Evolutionary conservation across 1,140 invertebrate genomes (phyloP).

Genomic region (Drosophila hydei): DNA sequence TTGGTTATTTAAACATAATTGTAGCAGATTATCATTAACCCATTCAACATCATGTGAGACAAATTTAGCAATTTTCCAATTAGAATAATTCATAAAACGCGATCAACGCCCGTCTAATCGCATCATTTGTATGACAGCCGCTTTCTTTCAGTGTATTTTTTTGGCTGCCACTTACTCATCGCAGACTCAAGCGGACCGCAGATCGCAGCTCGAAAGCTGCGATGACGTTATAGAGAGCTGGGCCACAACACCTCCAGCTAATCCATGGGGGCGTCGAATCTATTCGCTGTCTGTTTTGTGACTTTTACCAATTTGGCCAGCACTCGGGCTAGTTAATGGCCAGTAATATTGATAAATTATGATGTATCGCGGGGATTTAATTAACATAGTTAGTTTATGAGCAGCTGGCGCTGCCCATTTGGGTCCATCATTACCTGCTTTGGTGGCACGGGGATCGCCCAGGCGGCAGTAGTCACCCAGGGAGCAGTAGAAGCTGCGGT

Average conservation of each 20-base stretch:
- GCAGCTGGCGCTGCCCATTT: slow-evolving; percentile 1
- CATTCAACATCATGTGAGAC: too few relatives aligned
- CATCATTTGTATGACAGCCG: too few relatives aligned
- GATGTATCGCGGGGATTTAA: slow-evolving; percentile 61
- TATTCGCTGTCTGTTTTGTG: neutral
- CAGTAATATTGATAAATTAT: slow-evolving; percentile 80
- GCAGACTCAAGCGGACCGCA: slow-evolving; percentile 10
- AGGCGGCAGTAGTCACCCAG: slow-evolving; percentile 89
- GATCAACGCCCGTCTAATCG: too few relatives aligned
- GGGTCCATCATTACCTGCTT: slow-evolving; percentile 87
- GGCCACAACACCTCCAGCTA: neutral
- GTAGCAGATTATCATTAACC: too few relatives aligned
- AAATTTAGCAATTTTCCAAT: too few relatives aligned
- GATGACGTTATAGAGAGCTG: slow-evolving; percentile 45
- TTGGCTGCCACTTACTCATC: slow-evolving; percentile 27
- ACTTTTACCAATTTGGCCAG: slow-evolving; percentile 52
- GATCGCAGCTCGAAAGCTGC: slow-evolving; percentile 30
- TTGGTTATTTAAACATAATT: too few relatives aligned
- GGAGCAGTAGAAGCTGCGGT: slow-evolving; percentile 90
- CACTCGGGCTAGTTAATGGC: slow-evolving; percentile 31
- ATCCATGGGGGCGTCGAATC: slow-evolving; percentile 48
- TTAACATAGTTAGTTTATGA: slow-evolving; percentile 61
- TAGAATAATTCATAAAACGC: too few relatives aligned
- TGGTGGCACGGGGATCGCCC: slow-evolving; percentile 90
- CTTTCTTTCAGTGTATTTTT: slow-evolving; percentile 7